A percentile compares a stretch with the other conserved stretches of the same genome.
Conservation (phyloP, 2,888 invertebrate species). For the Myathropa florea region DNA sequence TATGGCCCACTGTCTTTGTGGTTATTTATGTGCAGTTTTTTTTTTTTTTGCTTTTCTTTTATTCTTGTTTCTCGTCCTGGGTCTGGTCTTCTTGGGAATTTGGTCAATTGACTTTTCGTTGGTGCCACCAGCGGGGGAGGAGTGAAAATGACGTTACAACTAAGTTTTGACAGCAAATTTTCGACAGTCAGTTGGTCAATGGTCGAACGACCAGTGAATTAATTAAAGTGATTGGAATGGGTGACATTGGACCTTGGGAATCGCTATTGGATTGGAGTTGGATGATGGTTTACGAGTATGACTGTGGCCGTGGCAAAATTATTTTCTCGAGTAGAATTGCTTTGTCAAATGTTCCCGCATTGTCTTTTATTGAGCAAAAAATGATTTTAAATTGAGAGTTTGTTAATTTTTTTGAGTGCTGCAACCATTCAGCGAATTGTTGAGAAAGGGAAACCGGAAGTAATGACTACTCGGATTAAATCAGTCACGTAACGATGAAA, state of each 20-base stretch:
- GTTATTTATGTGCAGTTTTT: slow-evolving; percentile 47
- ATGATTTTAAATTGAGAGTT: not conserved
- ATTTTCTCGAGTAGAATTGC: not conserved
- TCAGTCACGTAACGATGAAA: not conserved
- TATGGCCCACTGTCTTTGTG: slow-evolving; percentile 58
- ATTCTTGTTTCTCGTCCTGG: slow-evolving; percentile 5
- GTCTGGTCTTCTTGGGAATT: slow-evolving; percentile 19
- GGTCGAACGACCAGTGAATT: slow-evolving; percentile 48
- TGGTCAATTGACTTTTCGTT: slow-evolving; percentile 56
- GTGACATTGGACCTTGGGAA: slow-evolving; percentile 17
- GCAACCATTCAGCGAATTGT: not conserved
- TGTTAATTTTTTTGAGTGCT: not conserved
- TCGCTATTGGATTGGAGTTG: slow-evolving; percentile 6
- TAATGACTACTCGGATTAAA: too few species aligned
- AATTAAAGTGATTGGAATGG: slow-evolving; percentile 59
- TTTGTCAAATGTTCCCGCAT: slow-evolving; percentile 2
- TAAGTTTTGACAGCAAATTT: slow-evolving; percentile 55
- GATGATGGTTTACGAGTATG: not conserved
- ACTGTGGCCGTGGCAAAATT: not conserved
- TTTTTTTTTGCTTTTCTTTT: not conserved
- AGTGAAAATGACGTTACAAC: slow-evolving; percentile 56
- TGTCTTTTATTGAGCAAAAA: not conserved
- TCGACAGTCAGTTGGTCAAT: slow-evolving; percentile 53
- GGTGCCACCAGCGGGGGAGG: slow-evolving; percentile 36
- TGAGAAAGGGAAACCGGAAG: too few species aligned